Conservation (phyloP, 2,113 vertebrate species). For the Martes martes region DNA sequence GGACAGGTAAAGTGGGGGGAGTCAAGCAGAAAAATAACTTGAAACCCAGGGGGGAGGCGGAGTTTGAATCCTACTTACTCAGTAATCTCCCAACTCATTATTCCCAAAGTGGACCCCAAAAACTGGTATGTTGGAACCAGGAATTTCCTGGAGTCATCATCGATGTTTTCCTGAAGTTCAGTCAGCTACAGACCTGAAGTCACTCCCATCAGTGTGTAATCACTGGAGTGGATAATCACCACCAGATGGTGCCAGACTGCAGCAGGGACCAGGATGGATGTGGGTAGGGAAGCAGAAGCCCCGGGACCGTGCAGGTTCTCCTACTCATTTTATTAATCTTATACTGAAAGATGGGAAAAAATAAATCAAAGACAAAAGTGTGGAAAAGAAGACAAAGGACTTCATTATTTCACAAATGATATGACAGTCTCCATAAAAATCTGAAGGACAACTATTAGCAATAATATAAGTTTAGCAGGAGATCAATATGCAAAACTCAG, state of each 20-base stretch:
- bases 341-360: neutral
- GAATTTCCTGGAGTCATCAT: neutral
- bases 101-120: neutral
- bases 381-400: neutral
- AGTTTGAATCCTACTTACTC: neutral
- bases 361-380: neutral
- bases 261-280: neutral
- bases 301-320: neutral
- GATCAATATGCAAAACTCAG: neutral
- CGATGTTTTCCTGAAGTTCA: neutral
- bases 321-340: neutral
- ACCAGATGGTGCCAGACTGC: slow-evolving; percentile 47
- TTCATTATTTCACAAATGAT: neutral
- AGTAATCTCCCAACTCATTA: neutral
- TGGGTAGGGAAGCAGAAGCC: rapidly evolving
- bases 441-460: neutral
- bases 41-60: neutral
- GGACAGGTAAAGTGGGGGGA: neutral
- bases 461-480: neutral
- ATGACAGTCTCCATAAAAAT: neutral
- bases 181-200: neutral
- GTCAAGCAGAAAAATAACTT: neutral
- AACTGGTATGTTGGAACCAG: neutral
- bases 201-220: neutral
- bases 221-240: neutral